Percentiles rank a stretch among this genome's conserved stretches.
These are phyloP conservation scores for Champsocephalus esox DNA, from an alignment of 2,797 vertebrate genomes.

Conservation along the genomic window DNA sequence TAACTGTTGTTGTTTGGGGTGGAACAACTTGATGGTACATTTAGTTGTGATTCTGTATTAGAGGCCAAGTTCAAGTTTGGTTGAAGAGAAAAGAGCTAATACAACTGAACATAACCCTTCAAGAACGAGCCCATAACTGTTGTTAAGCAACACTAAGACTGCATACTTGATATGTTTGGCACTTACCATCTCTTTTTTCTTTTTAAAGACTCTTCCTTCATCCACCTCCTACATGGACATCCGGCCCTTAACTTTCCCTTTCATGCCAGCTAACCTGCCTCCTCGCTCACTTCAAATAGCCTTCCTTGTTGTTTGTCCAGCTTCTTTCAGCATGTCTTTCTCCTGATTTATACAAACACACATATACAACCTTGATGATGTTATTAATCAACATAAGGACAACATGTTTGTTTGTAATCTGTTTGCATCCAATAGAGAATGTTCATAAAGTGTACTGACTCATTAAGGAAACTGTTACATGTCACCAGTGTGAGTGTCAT, in stretches of 20 bases:
- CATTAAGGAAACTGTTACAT: not conserved
- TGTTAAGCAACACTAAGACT: too few relatives aligned
- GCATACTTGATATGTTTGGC: too few relatives aligned
- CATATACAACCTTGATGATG: not conserved
- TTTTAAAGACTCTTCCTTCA: constrained; percentile 45
- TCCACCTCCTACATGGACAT: constrained; percentile 38
- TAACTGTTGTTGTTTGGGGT: not conserved
- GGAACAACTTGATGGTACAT: not conserved
- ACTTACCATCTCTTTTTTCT: not conserved
- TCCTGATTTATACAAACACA: constrained; percentile 19
- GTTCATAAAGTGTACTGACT: not conserved
- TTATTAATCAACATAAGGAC: not conserved
- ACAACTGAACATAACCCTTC: too few relatives aligned
- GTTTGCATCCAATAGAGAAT: not conserved
- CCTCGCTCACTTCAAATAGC: constrained; percentile 42
- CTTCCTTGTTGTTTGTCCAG: constrained; percentile 51
- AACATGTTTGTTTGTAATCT: not conserved
- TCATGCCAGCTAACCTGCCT: constrained; percentile 49
- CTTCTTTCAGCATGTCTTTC: constrained; percentile 39
- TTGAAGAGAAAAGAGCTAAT: too few relatives aligned
- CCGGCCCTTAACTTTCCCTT: constrained; percentile 32
- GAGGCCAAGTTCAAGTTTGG: too few relatives aligned
- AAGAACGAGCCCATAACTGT: too few relatives aligned
- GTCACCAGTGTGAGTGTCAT: not conserved
- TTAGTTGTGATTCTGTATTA: too few relatives aligned